Percentiles rank a stretch among this genome's conserved stretches.
These are phyloP conservation scores for Meleagris gallopavo DNA, from an alignment of 2,113 vertebrate genomes.

Conservation along the genomic window DNA sequence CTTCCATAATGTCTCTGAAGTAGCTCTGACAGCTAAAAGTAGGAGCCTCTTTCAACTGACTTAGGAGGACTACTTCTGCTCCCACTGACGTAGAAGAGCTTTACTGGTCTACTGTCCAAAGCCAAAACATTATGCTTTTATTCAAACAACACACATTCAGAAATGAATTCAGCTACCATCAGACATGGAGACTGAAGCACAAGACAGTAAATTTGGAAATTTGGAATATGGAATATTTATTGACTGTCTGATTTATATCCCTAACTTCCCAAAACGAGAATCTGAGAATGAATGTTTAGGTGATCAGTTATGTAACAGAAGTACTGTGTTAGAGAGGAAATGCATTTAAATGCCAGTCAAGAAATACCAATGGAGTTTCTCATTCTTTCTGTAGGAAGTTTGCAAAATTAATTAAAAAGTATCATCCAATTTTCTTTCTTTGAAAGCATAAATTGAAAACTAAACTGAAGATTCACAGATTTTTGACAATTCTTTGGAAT, in stretches of 20 bases:
- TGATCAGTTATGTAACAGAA: background rate
- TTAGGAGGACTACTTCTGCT: background rate
- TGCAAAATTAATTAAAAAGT: background rate
- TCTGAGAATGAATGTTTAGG: background rate
- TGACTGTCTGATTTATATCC: background rate
- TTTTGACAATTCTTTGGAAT: background rate
- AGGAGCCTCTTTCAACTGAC: background rate
- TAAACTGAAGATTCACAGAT: background rate
- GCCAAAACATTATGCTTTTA: background rate
- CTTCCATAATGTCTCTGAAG: background rate
- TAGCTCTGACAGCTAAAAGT: background rate
- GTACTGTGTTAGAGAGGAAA: background rate
- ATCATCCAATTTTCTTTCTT: background rate
- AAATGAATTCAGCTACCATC: background rate
- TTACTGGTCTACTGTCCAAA: background rate
- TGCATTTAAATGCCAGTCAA: background rate
- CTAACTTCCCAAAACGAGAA: background rate
- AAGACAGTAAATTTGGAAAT: background rate
- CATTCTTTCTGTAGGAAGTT: background rate
- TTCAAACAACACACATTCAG: background rate
- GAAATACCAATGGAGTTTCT: background rate
- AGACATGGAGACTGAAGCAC: background rate
- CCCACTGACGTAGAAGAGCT: background rate
- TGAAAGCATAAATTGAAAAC: background rate
- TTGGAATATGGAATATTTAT: background rate